phyloP scores from a whole-genome alignment of 2,888 invertebrate genomes.

The Drosophila siamana region DNA sequence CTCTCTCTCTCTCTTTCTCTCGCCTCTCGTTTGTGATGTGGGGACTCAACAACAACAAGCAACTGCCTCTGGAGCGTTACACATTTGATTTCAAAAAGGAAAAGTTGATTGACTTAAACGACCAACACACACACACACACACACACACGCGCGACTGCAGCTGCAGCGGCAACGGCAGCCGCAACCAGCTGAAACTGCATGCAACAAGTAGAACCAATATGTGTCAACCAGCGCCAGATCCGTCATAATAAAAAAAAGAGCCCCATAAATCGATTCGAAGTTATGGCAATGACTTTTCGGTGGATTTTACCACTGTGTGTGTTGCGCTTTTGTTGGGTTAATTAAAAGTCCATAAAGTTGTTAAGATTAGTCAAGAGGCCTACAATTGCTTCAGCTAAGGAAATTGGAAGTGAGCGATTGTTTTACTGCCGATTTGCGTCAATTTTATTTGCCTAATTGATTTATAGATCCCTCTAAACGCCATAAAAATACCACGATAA shows the following conservation, averaged over 20 bases:
- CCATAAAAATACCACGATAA: conserved; percentile 21
- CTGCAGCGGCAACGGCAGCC: conserved; percentile 23
- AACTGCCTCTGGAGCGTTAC: conserved; percentile 26
- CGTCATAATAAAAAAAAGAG: conserved; percentile 36
- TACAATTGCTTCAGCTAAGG: not conserved
- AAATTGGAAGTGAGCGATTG: not conserved
- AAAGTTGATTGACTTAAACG: conserved; percentile 77
- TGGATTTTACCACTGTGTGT: conserved; percentile 1
- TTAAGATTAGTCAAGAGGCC: conserved; percentile 21
- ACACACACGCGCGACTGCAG: conserved; percentile 5
- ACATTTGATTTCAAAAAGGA: conserved; percentile 75
- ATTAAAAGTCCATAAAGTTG: conserved; percentile 17
- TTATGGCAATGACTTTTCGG: conserved; percentile 7
- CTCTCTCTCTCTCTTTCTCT: too few species aligned
- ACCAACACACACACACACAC: conserved; percentile 11
- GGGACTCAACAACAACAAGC: conserved; percentile 2
- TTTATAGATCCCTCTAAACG: conserved; percentile 2
- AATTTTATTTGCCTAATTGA: conserved; percentile 3
- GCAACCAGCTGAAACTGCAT: conserved; percentile 52
- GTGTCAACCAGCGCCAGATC: conserved; percentile 52
- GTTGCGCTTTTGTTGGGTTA: not conserved
- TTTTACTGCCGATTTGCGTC: conserved; percentile 20
- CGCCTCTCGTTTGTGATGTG: conserved; percentile 5
- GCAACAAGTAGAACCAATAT: conserved; percentile 55
- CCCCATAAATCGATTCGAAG: not conserved